phyloP scores from a whole-genome alignment of 2,888 invertebrate genomes.

The Noctua fimbriata region DNA sequence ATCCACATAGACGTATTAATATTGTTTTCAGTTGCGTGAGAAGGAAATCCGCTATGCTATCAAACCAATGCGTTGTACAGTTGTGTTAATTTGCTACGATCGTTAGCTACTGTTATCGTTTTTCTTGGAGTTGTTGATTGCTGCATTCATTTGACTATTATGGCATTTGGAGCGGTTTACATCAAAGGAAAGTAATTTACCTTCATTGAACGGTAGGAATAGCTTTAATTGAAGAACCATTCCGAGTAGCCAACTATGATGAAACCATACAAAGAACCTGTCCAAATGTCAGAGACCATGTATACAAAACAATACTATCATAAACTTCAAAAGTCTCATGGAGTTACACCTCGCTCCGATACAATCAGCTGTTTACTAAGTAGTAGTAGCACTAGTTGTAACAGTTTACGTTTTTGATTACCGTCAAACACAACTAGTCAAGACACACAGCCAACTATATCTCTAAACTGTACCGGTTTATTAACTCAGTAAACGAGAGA shows the following conservation, averaged over 20 bases:
- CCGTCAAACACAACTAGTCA: conserved; percentile 2
- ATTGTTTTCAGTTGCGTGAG: conserved; percentile 60
- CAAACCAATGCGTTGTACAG: conserved; percentile 55
- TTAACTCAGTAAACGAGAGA: neutral
- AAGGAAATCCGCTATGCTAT: conserved; percentile 59
- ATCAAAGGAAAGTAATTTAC: conserved; percentile 3
- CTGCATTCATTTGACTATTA: conserved; percentile 33
- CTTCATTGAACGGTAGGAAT: neutral
- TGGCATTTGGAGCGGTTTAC: conserved; percentile 6
- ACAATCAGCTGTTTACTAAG: conserved; percentile 39
- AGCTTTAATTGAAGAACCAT: neutral
- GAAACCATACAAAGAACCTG: neutral
- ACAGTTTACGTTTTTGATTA: neutral
- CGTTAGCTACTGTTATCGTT: conserved; percentile 63
- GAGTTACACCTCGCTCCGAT: neutral
- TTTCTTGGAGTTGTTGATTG: conserved; percentile 48
- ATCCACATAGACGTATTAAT: conserved; percentile 62
- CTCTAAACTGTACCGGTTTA: conserved; percentile 19
- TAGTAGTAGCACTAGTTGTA: neutral
- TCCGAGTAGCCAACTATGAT: neutral
- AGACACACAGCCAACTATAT: neutral
- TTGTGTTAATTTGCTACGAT: conserved; percentile 60
- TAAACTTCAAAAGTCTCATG: neutral
- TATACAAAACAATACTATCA: neutral
- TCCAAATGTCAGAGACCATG: neutral